Conservation (phyloP, 2,888 invertebrate species). For the Cephus spinipes region DNA sequence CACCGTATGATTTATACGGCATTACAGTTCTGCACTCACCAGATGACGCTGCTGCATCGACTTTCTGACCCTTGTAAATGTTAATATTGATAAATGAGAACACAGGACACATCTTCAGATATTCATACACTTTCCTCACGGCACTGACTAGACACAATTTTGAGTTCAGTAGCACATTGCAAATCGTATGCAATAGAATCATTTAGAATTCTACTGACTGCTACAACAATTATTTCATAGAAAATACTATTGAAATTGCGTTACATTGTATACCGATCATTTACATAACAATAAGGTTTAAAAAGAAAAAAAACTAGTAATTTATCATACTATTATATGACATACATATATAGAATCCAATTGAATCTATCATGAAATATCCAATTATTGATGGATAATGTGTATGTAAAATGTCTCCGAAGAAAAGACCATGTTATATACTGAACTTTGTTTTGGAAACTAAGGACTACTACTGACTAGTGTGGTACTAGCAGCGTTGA, state of each 20-base stretch:
- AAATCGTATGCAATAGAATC: neutral
- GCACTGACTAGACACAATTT: neutral
- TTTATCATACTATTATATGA: neutral
- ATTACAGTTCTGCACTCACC: conserved; percentile 8
- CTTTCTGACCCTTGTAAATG: neutral
- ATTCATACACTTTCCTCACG: neutral
- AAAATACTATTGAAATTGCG: neutral
- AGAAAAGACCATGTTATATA: neutral
- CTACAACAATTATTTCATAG: neutral
- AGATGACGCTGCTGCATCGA: neutral
- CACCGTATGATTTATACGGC: neutral
- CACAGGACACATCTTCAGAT: neutral
- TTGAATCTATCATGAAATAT: no score
- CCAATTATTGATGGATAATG: neutral
- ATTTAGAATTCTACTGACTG: neutral
- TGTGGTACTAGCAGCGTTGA: neutral
- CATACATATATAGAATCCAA: no score
- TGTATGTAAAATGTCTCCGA: neutral
- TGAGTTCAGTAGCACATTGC: neutral
- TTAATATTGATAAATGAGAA: conserved; percentile 8
- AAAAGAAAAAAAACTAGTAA: neutral
- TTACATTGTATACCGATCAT: neutral
- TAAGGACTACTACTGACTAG: neutral
- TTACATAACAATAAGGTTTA: neutral
- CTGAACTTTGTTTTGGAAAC: neutral